Evolutionary conservation across 2,888 invertebrate species (phyloP).

Genomic region (Dasysyrphus albostriatus): DNA sequence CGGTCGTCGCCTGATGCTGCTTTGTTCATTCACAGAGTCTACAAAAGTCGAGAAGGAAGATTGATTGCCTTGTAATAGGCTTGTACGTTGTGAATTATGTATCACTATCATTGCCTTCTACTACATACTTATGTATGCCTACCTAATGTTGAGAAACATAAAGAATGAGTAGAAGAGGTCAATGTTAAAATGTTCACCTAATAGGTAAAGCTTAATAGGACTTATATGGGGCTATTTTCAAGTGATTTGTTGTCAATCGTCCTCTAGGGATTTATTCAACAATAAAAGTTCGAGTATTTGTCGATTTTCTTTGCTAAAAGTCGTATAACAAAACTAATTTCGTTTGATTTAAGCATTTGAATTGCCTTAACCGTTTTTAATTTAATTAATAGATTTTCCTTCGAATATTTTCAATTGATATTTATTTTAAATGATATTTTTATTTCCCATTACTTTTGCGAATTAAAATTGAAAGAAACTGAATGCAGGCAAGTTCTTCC

Average conservation of each 20-base stretch:
- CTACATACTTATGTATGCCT: too few species aligned
- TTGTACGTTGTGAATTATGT: constrained; percentile 74
- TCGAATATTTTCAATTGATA: background rate
- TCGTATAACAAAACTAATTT: background rate
- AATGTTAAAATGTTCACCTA: constrained; percentile 71
- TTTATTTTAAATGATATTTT: background rate
- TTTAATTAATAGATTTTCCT: background rate
- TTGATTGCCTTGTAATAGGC: constrained; percentile 76
- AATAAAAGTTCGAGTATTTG: constrained; percentile 28
- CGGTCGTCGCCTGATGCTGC: background rate
- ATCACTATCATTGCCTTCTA: constrained; percentile 51
- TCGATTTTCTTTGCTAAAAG: background rate
- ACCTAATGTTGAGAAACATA: constrained; percentile 10
- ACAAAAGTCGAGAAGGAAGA: constrained; percentile 64
- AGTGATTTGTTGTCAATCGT: constrained; percentile 76
- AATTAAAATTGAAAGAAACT: too few species aligned
- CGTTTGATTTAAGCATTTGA: background rate
- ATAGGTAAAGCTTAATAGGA: constrained; percentile 74
- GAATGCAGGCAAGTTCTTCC: too few species aligned
- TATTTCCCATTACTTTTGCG: too few species aligned
- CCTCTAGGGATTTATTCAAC: constrained; percentile 59
- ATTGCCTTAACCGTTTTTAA: background rate
- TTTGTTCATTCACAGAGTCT: constrained; percentile 53
- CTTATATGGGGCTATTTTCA: constrained; percentile 72
- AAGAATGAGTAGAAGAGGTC: constrained; percentile 53